Conservation (phyloP, 2,888 invertebrate genomes). For the Cartodere bifasciata region DNA sequence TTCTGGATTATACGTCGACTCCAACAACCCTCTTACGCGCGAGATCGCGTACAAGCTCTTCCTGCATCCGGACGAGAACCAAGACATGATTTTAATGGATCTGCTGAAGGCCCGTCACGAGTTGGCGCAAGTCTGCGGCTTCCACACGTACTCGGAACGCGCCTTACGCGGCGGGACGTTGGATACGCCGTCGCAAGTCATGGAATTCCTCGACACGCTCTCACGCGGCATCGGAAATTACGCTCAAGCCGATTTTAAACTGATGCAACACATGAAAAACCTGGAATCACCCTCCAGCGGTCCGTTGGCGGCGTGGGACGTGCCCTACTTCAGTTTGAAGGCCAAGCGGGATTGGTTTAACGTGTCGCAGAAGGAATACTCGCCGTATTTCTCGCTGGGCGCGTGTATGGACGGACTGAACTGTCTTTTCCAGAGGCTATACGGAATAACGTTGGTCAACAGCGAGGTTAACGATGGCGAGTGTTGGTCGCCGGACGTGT, state of each 20-base stretch:
- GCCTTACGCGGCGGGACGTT: slow-evolving; percentile 81
- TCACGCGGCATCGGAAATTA: slow-evolving; percentile 55
- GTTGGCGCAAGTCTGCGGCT: slow-evolving; percentile 81
- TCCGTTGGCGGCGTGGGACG: slow-evolving; percentile 66
- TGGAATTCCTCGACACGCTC: slow-evolving; percentile 65
- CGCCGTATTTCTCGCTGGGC: slow-evolving; percentile 83
- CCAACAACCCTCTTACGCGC: slow-evolving; percentile 61
- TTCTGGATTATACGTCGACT: slow-evolving; percentile 73
- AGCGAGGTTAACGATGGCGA: slow-evolving; percentile 67
- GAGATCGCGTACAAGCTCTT: slow-evolving; percentile 84
- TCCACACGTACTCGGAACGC: slow-evolving; percentile 77
- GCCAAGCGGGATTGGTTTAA: slow-evolving; percentile 59
- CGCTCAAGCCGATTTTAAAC: slow-evolving; percentile 61
- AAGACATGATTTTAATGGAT: slow-evolving; percentile 60
- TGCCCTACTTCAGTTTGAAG: slow-evolving; percentile 69
- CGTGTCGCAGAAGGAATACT: slow-evolving; percentile 58
- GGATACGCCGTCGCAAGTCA: slow-evolving; percentile 66
- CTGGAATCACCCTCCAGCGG: slow-evolving; percentile 19
- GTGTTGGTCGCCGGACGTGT: slow-evolving; percentile 57
- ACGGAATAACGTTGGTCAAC: slow-evolving; percentile 64
- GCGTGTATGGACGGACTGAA: slow-evolving; percentile 96
- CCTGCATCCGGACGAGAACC: slow-evolving; percentile 62
- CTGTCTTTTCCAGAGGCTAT: slow-evolving; percentile 69
- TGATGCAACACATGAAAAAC: slow-evolving; percentile 66
- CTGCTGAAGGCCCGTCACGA: slow-evolving; percentile 63